phyloP scores from a whole-genome alignment of 1,140 invertebrate genomes.

The Drosophila repletoides region DNA sequence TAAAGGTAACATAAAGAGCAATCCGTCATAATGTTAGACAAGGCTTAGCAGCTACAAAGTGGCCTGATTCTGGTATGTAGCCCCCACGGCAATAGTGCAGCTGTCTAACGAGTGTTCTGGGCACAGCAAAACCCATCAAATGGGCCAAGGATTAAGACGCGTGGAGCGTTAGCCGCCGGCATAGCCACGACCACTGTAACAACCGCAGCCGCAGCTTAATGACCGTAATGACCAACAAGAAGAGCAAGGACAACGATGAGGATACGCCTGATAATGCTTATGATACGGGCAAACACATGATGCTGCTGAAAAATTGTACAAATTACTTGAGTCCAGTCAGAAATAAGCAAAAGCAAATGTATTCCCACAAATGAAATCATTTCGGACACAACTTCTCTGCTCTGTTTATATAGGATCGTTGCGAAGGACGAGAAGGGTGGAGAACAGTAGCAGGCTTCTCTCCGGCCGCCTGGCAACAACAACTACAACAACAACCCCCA shows the following conservation, averaged over 20 bases:
- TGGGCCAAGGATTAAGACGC: constrained; percentile 64
- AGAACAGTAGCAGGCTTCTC: not conserved
- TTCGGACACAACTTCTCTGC: constrained; percentile 43
- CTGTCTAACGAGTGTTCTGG: constrained; percentile 36
- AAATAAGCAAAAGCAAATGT: constrained; percentile 38
- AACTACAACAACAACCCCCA: too few species aligned
- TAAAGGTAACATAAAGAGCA: constrained; percentile 56
- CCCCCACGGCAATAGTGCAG: constrained; percentile 13
- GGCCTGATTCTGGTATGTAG: not conserved
- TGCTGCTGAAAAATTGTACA: constrained; percentile 79
- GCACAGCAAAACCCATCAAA: constrained; percentile 23
- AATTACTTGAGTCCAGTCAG: constrained; percentile 61
- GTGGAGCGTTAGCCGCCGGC: constrained; percentile 41
- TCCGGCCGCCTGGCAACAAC: not conserved
- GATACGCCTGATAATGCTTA: constrained; percentile 47
- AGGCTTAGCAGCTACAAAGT: constrained; percentile 38
- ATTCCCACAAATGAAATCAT: constrained; percentile 54
- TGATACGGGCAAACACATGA: constrained; percentile 63
- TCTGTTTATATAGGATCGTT: constrained; percentile 59
- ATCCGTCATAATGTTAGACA: constrained; percentile 60
- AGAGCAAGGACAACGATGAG: constrained; percentile 51
- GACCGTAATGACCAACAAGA: constrained; percentile 73
- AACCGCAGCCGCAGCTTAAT: constrained; percentile 52
- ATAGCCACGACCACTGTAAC: not conserved
- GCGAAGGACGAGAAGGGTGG: constrained; percentile 5